A percentile compares a stretch with the other conserved stretches of the same genome.
Conservation (phyloP, 2,797 vertebrate genomes). For the Taenioides sp. region DNA sequence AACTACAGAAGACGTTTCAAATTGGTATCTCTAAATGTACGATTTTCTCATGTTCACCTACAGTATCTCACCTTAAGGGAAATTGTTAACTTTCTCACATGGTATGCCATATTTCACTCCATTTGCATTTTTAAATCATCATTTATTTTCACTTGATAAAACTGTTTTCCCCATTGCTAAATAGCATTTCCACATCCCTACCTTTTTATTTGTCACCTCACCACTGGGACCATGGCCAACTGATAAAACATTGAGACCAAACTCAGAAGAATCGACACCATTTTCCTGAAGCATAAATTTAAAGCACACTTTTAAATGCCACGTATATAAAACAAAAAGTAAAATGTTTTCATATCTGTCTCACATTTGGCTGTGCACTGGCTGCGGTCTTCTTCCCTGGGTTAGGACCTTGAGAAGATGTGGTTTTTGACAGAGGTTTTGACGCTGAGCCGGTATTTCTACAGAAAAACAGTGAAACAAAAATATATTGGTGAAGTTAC, state of each 20-base stretch:
- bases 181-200: slow-evolving; percentile 32
- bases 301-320: background rate
- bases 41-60: too few relatives aligned
- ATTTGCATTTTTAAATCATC: too few relatives aligned
- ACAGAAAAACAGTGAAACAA: slow-evolving; percentile 15
- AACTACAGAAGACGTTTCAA: too few relatives aligned
- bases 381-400: slow-evolving; percentile 46
- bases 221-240: slow-evolving; percentile 66
- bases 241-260: slow-evolving; percentile 85
- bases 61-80: too few relatives aligned
- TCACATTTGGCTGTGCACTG: slow-evolving; percentile 21
- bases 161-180: too few relatives aligned
- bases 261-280: slow-evolving; percentile 69
- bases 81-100: too few relatives aligned
- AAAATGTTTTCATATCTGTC: background rate
- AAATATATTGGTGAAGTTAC: background rate
- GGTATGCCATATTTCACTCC: too few relatives aligned
- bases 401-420: slow-evolving; percentile 11
- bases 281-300: slow-evolving; percentile 68
- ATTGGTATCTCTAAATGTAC: too few relatives aligned
- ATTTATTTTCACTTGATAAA: too few relatives aligned
- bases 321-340: too few relatives aligned
- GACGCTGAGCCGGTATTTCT: slow-evolving; percentile 52
- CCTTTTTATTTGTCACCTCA: slow-evolving; percentile 71
- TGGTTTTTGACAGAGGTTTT: slow-evolving; percentile 69